Evolutionary conservation across 2,797 vertebrate species (phyloP).

Genomic region (Holocentrus rufus): DNA sequence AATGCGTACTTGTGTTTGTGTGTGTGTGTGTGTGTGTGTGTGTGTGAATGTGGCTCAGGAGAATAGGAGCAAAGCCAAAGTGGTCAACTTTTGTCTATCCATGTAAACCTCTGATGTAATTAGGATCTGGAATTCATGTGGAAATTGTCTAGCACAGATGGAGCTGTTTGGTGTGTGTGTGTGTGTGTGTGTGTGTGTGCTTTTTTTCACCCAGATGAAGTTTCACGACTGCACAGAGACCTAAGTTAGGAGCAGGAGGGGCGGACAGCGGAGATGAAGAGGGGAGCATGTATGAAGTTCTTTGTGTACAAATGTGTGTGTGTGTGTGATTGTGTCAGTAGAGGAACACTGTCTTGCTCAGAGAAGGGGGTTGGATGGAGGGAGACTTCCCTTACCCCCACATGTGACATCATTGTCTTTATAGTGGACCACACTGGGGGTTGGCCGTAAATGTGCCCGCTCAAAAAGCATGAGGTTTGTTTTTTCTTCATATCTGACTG

Average conservation of each 20-base stretch:
- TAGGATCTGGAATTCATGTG: slow-evolving; percentile 63
- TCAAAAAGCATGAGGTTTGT: slow-evolving; percentile 4
- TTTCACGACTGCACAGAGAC: slow-evolving; percentile 57
- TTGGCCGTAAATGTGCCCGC: slow-evolving; percentile 43
- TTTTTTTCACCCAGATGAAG: slow-evolving; percentile 47
- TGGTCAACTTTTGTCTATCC: slow-evolving; percentile 27
- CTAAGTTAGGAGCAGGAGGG: slow-evolving; percentile 20
- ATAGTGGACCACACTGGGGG: slow-evolving; percentile 52
- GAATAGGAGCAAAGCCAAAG: slow-evolving; percentile 9
- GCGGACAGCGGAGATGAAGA: slow-evolving; percentile 27
- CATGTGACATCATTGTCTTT: slow-evolving; percentile 49
- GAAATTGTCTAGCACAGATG: slow-evolving; percentile 53
- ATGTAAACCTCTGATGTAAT: slow-evolving; percentile 68
- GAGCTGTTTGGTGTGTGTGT: slow-evolving; percentile 30
- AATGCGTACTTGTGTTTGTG: slow-evolving; percentile 35
- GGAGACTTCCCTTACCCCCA: slow-evolving; percentile 37
- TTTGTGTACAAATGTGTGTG: slow-evolving; percentile 7
- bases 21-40: slow-evolving; percentile 7
- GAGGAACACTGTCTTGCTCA: slow-evolving; percentile 24
- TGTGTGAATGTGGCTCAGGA: background rate
- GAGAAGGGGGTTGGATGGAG: slow-evolving; percentile 26
- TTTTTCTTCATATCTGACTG: no score
- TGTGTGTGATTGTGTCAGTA: slow-evolving; percentile 7
- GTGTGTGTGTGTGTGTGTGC: slow-evolving; percentile 28
- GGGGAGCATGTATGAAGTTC: slow-evolving; percentile 29